Evolutionary conservation across 2,888 invertebrate species (phyloP).

Genomic region (Campoletis raptor): DNA sequence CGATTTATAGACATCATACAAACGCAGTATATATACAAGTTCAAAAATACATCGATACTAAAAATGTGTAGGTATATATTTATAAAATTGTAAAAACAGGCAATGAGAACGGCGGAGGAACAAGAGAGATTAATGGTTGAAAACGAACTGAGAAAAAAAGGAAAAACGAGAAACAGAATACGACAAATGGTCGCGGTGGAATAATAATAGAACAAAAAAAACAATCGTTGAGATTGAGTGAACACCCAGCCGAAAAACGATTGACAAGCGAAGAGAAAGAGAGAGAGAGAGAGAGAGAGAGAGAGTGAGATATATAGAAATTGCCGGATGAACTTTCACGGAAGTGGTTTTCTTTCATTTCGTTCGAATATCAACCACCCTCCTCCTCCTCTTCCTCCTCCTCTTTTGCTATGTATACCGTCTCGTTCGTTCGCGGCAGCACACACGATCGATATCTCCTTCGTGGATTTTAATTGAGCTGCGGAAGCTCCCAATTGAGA

Average conservation of each 20-base stretch:
- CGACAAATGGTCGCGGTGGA: slow-evolving; percentile 43
- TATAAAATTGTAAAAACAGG: slow-evolving; percentile 37
- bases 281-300: slow-evolving; percentile 60
- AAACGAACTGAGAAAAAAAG: slow-evolving; percentile 58
- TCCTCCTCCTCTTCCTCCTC: slow-evolving; percentile 10
- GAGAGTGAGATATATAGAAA: slow-evolving; percentile 66
- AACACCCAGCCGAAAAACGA: slow-evolving; percentile 66
- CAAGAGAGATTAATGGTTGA: slow-evolving; percentile 53
- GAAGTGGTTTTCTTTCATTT: slow-evolving; percentile 70
- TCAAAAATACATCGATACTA: slow-evolving; percentile 30
- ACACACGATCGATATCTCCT: slow-evolving; percentile 69
- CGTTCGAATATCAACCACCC: slow-evolving; percentile 66
- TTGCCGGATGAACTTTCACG: slow-evolving; percentile 68
- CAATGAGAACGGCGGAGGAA: slow-evolving; percentile 17
- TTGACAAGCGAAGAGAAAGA: slow-evolving; percentile 54
- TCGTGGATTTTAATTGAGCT: slow-evolving; percentile 70
- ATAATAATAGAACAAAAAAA: slow-evolving; percentile 48
- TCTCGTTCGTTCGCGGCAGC: slow-evolving; percentile 57
- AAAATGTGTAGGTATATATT: slow-evolving; percentile 13
- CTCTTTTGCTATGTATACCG: slow-evolving; percentile 28
- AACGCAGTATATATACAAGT: slow-evolving; percentile 29
- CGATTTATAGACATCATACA: slow-evolving; percentile 2
- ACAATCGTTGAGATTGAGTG: slow-evolving; percentile 56
- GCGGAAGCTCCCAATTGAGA: slow-evolving; percentile 70
- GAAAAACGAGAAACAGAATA: slow-evolving; percentile 46